Conservation (phyloP, 2,888 invertebrate species). For the Nysson spinosus region DNA sequence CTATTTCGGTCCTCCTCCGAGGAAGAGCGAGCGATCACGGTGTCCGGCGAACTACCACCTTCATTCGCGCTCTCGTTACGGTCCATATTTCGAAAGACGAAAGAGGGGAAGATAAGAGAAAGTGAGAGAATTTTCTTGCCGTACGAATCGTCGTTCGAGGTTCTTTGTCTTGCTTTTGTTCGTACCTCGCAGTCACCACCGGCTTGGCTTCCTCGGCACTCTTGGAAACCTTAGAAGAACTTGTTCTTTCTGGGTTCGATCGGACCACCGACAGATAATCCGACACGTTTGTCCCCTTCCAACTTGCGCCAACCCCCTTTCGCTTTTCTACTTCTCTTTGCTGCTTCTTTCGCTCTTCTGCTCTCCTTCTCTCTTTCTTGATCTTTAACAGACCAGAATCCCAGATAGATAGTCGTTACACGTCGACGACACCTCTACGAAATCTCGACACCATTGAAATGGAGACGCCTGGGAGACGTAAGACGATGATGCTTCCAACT, state of each 20-base stretch:
- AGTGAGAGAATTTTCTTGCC: conserved; percentile 1
- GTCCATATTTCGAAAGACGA: no score
- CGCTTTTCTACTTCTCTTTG: background rate
- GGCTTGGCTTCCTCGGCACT: conserved; percentile 64
- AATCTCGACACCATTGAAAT: conserved; percentile 22
- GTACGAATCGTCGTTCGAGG: background rate
- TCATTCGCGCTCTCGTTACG: conserved; percentile 65
- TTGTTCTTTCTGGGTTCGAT: conserved; percentile 48
- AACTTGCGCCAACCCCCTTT: conserved; percentile 2
- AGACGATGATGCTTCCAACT: background rate
- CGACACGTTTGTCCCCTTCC: conserved; percentile 19
- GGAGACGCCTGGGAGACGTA: conserved; percentile 44
- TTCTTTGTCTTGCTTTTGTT: conserved; percentile 28
- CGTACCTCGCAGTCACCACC: conserved; percentile 30
- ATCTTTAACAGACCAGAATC: background rate
- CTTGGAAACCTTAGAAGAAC: conserved; percentile 65
- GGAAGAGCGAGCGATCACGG: conserved; percentile 67
- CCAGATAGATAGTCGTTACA: background rate
- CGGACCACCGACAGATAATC: conserved; percentile 51
- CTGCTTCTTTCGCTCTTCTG: background rate
- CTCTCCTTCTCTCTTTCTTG: background rate
- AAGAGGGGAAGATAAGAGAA: background rate
- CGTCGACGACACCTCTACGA: background rate
- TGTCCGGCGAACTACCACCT: conserved; percentile 68
- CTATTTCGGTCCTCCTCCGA: conserved; percentile 66